Conservation (phyloP, 1,140 invertebrate species). For the Manduca sexta region DNA sequence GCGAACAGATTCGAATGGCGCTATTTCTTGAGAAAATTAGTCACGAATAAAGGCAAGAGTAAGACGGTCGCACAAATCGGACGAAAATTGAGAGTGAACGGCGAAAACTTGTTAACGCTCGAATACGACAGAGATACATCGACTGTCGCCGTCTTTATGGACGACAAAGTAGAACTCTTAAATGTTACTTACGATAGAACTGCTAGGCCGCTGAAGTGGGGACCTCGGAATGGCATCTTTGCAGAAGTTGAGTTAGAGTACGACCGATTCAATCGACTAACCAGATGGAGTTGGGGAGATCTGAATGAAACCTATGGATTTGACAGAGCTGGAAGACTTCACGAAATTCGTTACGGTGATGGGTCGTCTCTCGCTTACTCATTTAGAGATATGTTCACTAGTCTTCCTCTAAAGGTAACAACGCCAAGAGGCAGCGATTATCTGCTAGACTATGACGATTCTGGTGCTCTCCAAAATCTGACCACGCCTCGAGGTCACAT, state of each 20-base stretch:
- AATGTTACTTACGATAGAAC: slow-evolving; percentile 94
- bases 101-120: slow-evolving; percentile 91
- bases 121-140: slow-evolving; percentile 94
- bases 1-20: slow-evolving; percentile 96
- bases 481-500: slow-evolving; percentile 95
- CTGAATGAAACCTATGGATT: slow-evolving; percentile 91
- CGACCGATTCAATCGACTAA: slow-evolving; percentile 91
- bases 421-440: slow-evolving; percentile 94
- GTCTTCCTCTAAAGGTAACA: slow-evolving; percentile 91
- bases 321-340: slow-evolving; percentile 88
- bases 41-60: slow-evolving; percentile 77
- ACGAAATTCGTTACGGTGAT: slow-evolving; percentile 91
- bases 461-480: slow-evolving; percentile 90
- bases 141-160: slow-evolving; percentile 92
- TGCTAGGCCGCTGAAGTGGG: slow-evolving; percentile 92
- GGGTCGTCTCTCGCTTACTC: slow-evolving; percentile 89
- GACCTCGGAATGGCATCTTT: slow-evolving; percentile 88
- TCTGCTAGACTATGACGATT: slow-evolving; percentile 92
- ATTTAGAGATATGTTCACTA: slow-evolving; percentile 91
- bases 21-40: slow-evolving; percentile 85
- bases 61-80: slow-evolving; percentile 87
- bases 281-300: slow-evolving; percentile 94
- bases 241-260: slow-evolving; percentile 93
- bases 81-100: slow-evolving; percentile 89
- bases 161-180: slow-evolving; percentile 89